Evolutionary conservation across 2,888 invertebrate genomes (phyloP).

Genomic region (Masnerella sp.): DNA sequence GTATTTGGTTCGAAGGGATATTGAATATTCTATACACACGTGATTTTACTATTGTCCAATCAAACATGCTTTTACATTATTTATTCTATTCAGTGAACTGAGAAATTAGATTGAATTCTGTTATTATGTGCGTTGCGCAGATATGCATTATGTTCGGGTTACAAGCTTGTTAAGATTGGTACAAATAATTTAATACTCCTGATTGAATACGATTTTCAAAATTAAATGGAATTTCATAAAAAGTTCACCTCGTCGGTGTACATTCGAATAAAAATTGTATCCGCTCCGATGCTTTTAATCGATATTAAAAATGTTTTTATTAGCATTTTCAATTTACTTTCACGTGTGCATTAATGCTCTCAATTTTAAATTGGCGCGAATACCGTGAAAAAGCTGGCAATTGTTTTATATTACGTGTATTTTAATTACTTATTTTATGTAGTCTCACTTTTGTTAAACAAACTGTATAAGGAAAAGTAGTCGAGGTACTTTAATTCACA

Average conservation of each 20-base stretch:
- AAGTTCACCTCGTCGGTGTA: not conserved
- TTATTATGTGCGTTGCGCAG: slow-evolving; percentile 40
- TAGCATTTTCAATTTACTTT: not conserved
- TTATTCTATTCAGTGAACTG: slow-evolving; percentile 54
- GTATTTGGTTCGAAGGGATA: slow-evolving; percentile 24
- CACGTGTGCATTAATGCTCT: not conserved
- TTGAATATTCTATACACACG: slow-evolving; percentile 51
- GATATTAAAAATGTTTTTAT: not conserved
- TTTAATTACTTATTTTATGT: slow-evolving; percentile 11
- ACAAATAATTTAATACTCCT: slow-evolving; percentile 36
- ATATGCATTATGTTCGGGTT: slow-evolving; percentile 48
- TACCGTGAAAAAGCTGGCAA: not conserved
- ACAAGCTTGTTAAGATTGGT: slow-evolving; percentile 45
- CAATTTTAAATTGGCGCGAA: not conserved
- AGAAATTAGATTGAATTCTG: slow-evolving; percentile 57
- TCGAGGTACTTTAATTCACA: slow-evolving; percentile 12
- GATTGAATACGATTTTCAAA: slow-evolving; percentile 37
- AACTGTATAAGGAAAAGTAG: slow-evolving; percentile 18
- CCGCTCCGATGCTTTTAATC: not conserved
- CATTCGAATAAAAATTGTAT: not conserved
- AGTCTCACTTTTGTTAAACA: slow-evolving; percentile 6
- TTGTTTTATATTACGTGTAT: not conserved
- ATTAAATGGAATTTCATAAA: slow-evolving; percentile 14
- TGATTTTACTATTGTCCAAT: slow-evolving; percentile 54
- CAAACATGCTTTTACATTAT: slow-evolving; percentile 57